Base-by-base conservation (phyloP, 2,888 invertebrate species). In the Venusia cambrica region DNA sequence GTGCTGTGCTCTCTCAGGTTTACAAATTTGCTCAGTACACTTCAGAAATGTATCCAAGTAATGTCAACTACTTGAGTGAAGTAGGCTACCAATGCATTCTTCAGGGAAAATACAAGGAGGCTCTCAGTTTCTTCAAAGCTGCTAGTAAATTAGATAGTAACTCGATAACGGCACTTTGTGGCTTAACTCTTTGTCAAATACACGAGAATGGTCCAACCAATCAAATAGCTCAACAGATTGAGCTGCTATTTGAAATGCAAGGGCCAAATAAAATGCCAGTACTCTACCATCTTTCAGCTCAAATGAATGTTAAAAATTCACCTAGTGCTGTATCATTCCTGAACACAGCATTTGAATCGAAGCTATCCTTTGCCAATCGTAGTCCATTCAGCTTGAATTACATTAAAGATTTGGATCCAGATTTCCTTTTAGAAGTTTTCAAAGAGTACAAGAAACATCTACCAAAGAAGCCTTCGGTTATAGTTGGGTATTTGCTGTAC, bases 111-210 rank as follows among this genome's bases (percentile, higher is more conserved):
- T 79, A 89, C 6, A 93, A 92, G 58, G 97, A 97, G 49, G 95
- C 97, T 0, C 84, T 92, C 10, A 90, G 91, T 54, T 93, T 93
- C 62, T 96, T 93, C 67, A 92, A 93, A 55, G 92, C 91, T 28
- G 95, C 96, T 0, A 92, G 95, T 28, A 94, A 95, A 74, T 84
- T 95, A 5, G 95, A 97, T 61, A 95, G 95, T 52, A 92, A 94
- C 16, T 95, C 94, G 8, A 92, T 95, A 12, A 81, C 90, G 8
- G 95, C 96, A 0, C 77, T 97, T 1, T 90, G 92, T 72, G 97
- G 97, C 0, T 80, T 97, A 27, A 95, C 97, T 5, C 76, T 92
- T 2, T 96, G 97, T 68, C 96, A 97, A 71, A 87, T 96, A 54
- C 75, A 89, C 38, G 93, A 95, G 52, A 90, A 90, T 60, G 93